Base-by-base conservation (phyloP, 2,888 invertebrate genomes). In the Lydus trimaculatus region DNA sequence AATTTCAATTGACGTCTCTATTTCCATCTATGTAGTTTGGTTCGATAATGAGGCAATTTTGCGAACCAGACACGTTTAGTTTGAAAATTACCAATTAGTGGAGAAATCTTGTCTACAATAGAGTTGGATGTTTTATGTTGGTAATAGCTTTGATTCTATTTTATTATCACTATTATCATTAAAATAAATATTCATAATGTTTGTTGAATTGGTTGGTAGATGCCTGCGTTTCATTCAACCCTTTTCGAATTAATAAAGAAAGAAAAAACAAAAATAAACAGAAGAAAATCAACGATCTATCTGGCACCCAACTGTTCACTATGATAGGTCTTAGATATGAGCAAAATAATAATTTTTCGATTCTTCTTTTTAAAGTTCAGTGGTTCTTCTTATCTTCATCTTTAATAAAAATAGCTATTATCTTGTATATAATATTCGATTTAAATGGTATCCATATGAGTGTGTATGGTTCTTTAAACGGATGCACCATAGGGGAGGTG, bases 401-500 rank as follows among this genome's bases (percentile, higher is more conserved):
- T 79, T 76, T 76, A 79, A 79, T 79, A 79, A 78, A 74, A 77
- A 74, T 75, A 70, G 71, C 77, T 75, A 78, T 79, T 80, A 79
- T 74, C 75, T 73, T 71, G 72, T 76, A 77, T 76, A 77, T 78
- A 78, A 78, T 78, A 78, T 77, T 76, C 78, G 73, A 78, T 80
- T 80, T 79, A 78, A 78, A 78, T 75, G 77, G 77, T 73, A 73
- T 43, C 5, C 17, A 17, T 43, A 17, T 43, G n/a, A 7, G 43
- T 43, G 43, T 43, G 43, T 43, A 43, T n/a, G 70, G 73, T 73
- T 70, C 70, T 70, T 74, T 72, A 71, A 75, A 71, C 73, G 75
- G 77, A 77, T 76, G 75, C 80, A 71, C 80, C 72, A 75, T 79
- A 77, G 82, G 82, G 79, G 77, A 83, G 84, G 82, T 80, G 82